A percentile compares a stretch with the other conserved stretches of the same genome.
These are phyloP conservation scores for Thrips palmi DNA, from an alignment of 1,140 invertebrate genomes.

Conservation along the genomic window DNA sequence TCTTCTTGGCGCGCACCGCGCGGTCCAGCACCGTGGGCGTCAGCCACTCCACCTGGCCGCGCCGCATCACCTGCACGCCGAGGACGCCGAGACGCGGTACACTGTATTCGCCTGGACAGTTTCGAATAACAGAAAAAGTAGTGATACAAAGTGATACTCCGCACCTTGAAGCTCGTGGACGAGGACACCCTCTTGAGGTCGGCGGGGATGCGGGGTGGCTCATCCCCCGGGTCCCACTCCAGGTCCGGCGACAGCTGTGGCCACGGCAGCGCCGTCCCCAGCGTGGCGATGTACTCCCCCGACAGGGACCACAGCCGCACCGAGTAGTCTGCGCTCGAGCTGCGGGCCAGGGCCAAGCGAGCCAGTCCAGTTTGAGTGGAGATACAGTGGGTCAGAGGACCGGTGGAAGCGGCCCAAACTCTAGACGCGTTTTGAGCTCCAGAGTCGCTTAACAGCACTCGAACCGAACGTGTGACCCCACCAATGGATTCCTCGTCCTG, in stretches of 20 bases:
- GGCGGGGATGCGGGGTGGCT: slow-evolving; percentile 4
- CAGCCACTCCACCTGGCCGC: too few species aligned
- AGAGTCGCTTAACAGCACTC: slow-evolving; percentile 3
- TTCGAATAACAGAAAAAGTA: too few species aligned
- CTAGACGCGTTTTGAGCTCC: too few species aligned
- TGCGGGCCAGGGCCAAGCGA: not conserved
- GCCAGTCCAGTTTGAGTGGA: not conserved
- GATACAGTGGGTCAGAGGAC: too few species aligned
- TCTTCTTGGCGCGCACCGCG: too few species aligned
- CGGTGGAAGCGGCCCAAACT: too few species aligned
- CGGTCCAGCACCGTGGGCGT: too few species aligned
- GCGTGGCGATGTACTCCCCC: slow-evolving; percentile 5
- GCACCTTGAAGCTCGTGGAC: slow-evolving; percentile 7
- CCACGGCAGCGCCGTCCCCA: slow-evolving; percentile 2
- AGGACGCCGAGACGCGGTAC: too few species aligned
- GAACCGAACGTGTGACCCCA: slow-evolving; percentile 3
- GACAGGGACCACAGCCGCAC: slow-evolving; percentile 5
- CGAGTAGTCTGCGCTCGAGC: slow-evolving; percentile 1
- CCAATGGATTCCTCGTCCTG: slow-evolving; percentile 6
- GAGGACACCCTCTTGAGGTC: slow-evolving; percentile 5
- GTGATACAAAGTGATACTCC: too few species aligned
- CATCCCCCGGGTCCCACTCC: not conserved
- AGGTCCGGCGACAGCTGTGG: not conserved
- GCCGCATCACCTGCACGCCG: too few species aligned
- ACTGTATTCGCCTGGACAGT: too few species aligned